These are phyloP conservation scores for Pygmarrhopalites habei DNA, from an alignment of 1,140 invertebrate genomes.

Conservation along the genomic window DNA sequence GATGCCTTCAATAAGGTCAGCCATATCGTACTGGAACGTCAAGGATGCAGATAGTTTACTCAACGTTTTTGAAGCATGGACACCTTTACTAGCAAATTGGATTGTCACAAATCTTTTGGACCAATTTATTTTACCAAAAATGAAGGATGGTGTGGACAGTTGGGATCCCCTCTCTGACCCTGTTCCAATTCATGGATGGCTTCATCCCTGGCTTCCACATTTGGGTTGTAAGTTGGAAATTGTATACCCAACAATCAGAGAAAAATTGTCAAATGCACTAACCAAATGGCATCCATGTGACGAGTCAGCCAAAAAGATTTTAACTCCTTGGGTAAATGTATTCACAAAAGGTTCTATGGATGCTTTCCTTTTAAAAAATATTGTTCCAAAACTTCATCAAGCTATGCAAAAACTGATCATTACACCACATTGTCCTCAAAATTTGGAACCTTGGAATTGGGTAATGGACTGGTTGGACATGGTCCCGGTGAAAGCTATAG, in stretches of 20 bases:
- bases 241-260: constrained; percentile 83
- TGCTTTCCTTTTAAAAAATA: constrained; percentile 77
- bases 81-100: constrained; percentile 69
- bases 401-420: constrained; percentile 67
- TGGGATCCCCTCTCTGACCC: constrained; percentile 94
- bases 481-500: constrained; percentile 61
- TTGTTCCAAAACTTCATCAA: constrained; percentile 79
- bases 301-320: constrained; percentile 80
- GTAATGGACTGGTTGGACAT: constrained; percentile 79
- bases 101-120: constrained; percentile 74
- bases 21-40: constrained; percentile 61
- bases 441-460: constrained; percentile 70
- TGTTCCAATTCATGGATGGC: constrained; percentile 91
- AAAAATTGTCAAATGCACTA: constrained; percentile 77
- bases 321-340: constrained; percentile 84
- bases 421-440: constrained; percentile 71
- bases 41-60: constrained; percentile 63
- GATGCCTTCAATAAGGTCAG: constrained; percentile 69
- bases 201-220: constrained; percentile 86
- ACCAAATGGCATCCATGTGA: constrained; percentile 88
- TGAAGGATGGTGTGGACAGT: constrained; percentile 70
- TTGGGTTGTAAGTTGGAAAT: constrained; percentile 60
- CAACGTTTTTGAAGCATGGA: constrained; percentile 72
- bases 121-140: constrained; percentile 67
- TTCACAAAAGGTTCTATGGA: constrained; percentile 74